Conservation (phyloP, 2,113 vertebrate species). For the Rafetus swinhoei region DNA sequence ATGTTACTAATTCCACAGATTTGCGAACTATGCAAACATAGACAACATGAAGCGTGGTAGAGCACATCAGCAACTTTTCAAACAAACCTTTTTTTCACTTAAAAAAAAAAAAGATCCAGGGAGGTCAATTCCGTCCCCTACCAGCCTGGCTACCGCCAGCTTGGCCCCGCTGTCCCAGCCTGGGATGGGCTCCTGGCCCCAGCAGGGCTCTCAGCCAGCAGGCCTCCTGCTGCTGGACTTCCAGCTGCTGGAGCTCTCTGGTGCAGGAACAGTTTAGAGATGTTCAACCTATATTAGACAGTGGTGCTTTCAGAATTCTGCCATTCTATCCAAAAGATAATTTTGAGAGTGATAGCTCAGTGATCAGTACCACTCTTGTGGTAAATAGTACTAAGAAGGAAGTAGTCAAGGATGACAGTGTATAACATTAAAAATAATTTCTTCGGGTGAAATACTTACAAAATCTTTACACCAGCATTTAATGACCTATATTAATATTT, state of each 20-base stretch:
- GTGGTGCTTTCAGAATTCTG: neutral
- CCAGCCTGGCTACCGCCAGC: no score
- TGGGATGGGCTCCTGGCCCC: no score
- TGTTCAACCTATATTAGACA: no score
- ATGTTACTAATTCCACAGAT: neutral
- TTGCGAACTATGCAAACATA: neutral
- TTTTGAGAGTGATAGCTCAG: neutral
- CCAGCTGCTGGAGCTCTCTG: no score
- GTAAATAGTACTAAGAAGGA: neutral
- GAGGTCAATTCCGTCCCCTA: no score
- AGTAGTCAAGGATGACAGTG: neutral
- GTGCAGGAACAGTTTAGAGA: no score
- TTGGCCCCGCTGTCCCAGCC: no score
- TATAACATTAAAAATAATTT: neutral
- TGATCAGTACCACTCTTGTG: neutral
- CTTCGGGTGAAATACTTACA: neutral
- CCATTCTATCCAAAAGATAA: neutral
- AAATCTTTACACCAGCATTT: neutral
- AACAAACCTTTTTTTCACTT: neutral
- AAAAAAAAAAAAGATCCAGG: no score
- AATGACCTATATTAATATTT: neutral
- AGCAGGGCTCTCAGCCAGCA: no score
- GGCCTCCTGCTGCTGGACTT: no score
- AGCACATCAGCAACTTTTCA: neutral
- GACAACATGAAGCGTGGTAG: neutral